Evolutionary conservation across 2,888 invertebrate species (phyloP), one percentile per base, ranked within the genome.

Genomic region (Ormyrus rosae): DNA sequence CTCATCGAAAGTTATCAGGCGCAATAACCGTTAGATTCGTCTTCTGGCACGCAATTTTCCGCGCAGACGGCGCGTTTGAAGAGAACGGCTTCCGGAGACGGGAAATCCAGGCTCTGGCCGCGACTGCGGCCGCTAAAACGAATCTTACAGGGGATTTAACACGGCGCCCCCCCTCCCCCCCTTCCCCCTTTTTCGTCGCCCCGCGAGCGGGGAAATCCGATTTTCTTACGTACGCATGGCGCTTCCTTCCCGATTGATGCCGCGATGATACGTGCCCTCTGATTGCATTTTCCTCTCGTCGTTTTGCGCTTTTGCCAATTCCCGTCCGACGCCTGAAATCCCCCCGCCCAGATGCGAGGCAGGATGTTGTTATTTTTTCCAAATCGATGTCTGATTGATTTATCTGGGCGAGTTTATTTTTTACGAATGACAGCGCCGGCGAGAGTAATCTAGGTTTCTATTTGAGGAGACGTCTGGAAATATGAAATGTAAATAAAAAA

Each of bases 131-230:
- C 88, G 34, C 34, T 34, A 89, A 90, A 90, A 89, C 88, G 90
- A 90, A 90, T 90, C 90, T 90, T 90, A 90, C 90, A 89, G 88
- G 82, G 87, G 88, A 90, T 90, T 90, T 90, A 89, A 90, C 90
- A 90, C 89, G 88, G 50, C 89, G 34, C 61, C 48, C 61, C 48
- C 75, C 87, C 86, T 84, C 81, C 45, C 45, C 61, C 48, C 34
- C 51, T 11, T 56, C 61, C 48, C 34, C 51, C 19, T 56, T 67
- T 11, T 34, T 60, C 45, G n/a, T n/a, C 69, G 13, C n/a, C 34
- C 34, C 34, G 34, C 34, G 34, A 34, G 34, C 58, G 19, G 11
- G 34, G 58, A 56, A 79, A 82, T 82, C 56, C 71, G 82, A 82
- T 82, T 82, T 82, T 80, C 81, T 69, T 63, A 51, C 50, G 7